phyloP scores from a whole-genome alignment of 2,797 vertebrate genomes.

The Paguma larvata region DNA sequence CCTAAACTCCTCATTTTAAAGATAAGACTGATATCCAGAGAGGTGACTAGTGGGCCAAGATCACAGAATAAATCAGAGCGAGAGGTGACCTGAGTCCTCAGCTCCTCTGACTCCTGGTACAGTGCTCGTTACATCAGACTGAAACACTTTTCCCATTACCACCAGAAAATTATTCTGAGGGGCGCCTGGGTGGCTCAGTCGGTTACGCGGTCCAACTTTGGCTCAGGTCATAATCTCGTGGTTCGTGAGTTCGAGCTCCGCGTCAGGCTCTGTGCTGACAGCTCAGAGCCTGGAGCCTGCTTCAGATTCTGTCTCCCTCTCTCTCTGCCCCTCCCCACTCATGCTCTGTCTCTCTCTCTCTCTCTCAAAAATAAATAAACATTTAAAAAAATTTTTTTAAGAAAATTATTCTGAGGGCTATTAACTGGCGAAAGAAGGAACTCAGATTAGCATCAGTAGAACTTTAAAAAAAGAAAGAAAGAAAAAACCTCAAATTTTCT shows the following conservation, averaged over 20 bases:
- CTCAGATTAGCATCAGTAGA: not conserved
- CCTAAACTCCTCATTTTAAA: conserved; percentile 18
- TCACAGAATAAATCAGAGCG: conserved; percentile 14
- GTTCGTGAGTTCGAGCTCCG: too few species aligned
- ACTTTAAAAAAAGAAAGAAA: not conserved
- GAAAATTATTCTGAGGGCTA: not conserved
- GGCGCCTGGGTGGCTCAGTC: too few species aligned
- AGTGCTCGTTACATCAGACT: not conserved
- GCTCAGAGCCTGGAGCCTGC: too few species aligned
- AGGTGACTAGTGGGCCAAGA: not conserved
- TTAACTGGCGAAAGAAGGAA: not conserved
- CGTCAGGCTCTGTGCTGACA: too few species aligned
- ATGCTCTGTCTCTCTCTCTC: too few species aligned
- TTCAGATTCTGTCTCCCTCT: too few species aligned
- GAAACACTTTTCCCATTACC: conserved; percentile 6
- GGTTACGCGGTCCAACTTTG: too few species aligned
- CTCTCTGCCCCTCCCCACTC: too few species aligned
- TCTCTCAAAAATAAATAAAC: too few species aligned
- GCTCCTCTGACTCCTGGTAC: not conserved
- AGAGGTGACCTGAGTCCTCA: not conserved
- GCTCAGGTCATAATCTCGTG: too few species aligned
- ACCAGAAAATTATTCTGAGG: conserved; percentile 37
- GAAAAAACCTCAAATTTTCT: not conserved
- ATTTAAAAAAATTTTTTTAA: not conserved
- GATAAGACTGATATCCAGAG: conserved; percentile 38